Conservation (phyloP, 1,140 invertebrate genomes). For the Hypothenemus hampei region DNA sequence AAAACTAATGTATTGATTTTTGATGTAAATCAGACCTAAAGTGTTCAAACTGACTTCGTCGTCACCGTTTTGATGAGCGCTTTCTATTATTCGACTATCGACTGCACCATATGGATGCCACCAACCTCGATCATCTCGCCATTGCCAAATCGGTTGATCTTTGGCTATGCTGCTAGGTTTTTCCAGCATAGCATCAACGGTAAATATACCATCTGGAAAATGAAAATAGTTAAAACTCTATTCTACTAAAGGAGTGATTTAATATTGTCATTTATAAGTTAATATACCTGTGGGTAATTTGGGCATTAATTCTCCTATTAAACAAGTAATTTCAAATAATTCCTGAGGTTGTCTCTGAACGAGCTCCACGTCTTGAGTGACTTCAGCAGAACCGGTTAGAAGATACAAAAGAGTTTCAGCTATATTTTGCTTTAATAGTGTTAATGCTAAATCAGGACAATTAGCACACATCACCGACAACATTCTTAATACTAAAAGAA, state of each 20-base stretch:
- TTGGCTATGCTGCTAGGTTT: conserved; percentile 61
- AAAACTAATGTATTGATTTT: too few species aligned
- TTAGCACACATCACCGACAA: conserved; percentile 91
- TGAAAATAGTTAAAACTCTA: not conserved
- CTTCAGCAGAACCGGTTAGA: conserved; percentile 75
- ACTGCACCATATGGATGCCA: conserved; percentile 63
- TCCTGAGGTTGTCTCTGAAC: conserved; percentile 89
- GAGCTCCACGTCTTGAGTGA: conserved; percentile 67
- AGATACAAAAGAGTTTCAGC: conserved; percentile 90
- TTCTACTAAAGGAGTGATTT: not conserved
- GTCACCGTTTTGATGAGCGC: conserved; percentile 87
- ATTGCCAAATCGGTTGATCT: conserved; percentile 89
- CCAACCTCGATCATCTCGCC: conserved; percentile 89
- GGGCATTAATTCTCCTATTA: conserved; percentile 95
- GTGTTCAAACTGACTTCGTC: conserved; percentile 91
- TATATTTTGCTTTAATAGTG: conserved; percentile 89
- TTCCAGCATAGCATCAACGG: conserved; percentile 82
- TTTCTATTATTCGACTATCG: conserved; percentile 67
- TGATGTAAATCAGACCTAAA: conserved; percentile 46
- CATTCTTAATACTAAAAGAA: conserved; percentile 74
- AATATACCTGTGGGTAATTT: conserved; percentile 77
- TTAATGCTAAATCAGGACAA: conserved; percentile 88
- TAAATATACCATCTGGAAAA: conserved; percentile 92
- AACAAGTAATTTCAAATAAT: conserved; percentile 91
- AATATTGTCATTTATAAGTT: not conserved